Evolutionary conservation across 2,888 invertebrate species (phyloP), one percentile per base, ranked within the genome.

Genomic region (Laothoe populi): DNA sequence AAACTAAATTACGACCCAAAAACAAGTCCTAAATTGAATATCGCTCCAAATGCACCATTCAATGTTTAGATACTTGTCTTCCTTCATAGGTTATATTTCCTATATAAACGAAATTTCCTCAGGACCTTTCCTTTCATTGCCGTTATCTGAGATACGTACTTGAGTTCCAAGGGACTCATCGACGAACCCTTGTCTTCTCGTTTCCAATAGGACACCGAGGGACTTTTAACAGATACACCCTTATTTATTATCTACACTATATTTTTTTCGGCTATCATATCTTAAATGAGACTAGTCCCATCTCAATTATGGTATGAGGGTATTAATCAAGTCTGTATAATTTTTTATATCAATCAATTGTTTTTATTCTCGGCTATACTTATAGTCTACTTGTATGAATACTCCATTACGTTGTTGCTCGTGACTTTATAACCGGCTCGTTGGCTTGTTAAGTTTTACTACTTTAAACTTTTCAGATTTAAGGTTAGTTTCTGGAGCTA

Each of bases 171-270:
- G 49, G 49, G 49, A 53, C 31, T 53, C 49, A 31, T 53, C 10
- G 49, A 16, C 16, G 16, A 10, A 53, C 49, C 49, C 49, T 53
- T 53, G 49, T 53, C 49, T 53, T 35, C 49, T n/a, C 26, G 26
- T 49, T 31, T 49, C 49, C 49, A n/a, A 31, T 53, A 31, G 16
- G 19, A 31, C 24, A 53, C 31, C 26, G 46, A 46, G 23, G 49
- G 31, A 26, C 49, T 53, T 49, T 31, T 53, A 31, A 31, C 31
- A 31, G 49, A 19, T 46, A 11, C 10, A 49, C 10, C 31, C 16
- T 53, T 53, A 53, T 53, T 53, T 53, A 53, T 53, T 53, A n/a
- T n/a, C n/a, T n/a, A 31, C 49, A 10, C 31, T 19, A 53, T 31
- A 31, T 53, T 26, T 49, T 53, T 31, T 31, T 31, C 19, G 31